Evolutionary conservation across 2,888 invertebrate species (phyloP), one percentile per base, ranked within the genome.

Genomic region (Andrena fulva): DNA sequence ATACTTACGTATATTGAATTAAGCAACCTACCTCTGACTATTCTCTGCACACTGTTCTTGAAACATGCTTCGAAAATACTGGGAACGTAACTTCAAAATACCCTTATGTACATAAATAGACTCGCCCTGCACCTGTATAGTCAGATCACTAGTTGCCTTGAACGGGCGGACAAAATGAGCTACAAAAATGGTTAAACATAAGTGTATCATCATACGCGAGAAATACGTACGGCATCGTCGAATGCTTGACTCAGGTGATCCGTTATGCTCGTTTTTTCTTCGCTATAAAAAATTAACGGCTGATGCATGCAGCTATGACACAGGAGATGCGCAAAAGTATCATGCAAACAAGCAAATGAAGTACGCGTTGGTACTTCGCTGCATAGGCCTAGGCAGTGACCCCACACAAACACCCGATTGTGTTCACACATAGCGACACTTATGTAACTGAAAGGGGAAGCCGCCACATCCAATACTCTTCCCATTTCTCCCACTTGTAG

Each of bases 61-160:
- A 89, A 96, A 96, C 96, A 96, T 96, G 4, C 95, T 95, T 63
- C 95, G 93, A 88, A 96, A 96, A 91, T 96, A 95, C 82, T 95
- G 95, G 90, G 95, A 96, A 54, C 96, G 94, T 77, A 96, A 95
- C 92, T 95, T 95, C 48, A 96, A 92, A 24, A 96, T 94, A 12
- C 95, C 94, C 88, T 95, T 96, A 89, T 96, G 96, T 10, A 95
- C 96, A 91, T 95, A 92, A 80, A 96, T 95, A 50, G 94, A 91
- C 89, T 95, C 95, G 0, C 95, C 95, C 77, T 95, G 95, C 0
- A 96, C 95, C 86, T 94, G 91, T 87, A 96, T 95, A 71, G 94
- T 95, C 33, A 96, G 91, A 92, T 96, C 96, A 91, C 95, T 94
- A 4, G 95, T 95, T 50, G 93, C 91, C 95, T 95, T 86, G 29